A percentile compares a stretch with the other conserved stretches of the same genome.
These are phyloP conservation scores for Saguinus midas DNA, from an alignment of 2,113 vertebrate genomes.

Conservation along the genomic window DNA sequence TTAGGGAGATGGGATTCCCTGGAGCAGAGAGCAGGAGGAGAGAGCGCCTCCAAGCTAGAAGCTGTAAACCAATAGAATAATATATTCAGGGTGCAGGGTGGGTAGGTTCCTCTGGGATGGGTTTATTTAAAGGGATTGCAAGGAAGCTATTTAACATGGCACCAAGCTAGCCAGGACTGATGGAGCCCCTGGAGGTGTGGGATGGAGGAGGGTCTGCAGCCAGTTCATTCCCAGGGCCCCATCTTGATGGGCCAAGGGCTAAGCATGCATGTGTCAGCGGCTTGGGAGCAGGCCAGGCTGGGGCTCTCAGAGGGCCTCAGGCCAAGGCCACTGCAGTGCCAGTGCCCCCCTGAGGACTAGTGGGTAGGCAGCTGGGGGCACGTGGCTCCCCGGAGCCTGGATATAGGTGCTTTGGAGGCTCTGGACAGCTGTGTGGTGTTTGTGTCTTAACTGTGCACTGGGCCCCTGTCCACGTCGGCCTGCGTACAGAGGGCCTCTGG, in stretches of 20 bases:
- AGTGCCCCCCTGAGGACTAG: neutral
- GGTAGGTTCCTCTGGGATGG: conserved; percentile 47
- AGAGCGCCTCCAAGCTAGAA: neutral
- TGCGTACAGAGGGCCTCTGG: no score
- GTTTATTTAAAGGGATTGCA: conserved; percentile 63
- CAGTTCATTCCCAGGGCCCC: neutral
- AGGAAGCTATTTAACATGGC: conserved; percentile 54
- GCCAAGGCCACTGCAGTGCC: neutral
- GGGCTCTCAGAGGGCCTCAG: neutral
- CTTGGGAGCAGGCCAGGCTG: neutral
- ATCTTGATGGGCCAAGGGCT: neutral
- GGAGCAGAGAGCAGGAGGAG: neutral
- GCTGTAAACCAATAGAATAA: conserved; percentile 55
- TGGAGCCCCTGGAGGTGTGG: neutral
- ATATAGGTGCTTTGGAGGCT: conserved; percentile 63
- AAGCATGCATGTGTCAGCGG: neutral
- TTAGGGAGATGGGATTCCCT: conserved; percentile 6
- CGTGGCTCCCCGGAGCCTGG: neutral
- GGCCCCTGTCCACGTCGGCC: neutral
- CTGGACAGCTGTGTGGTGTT: conserved; percentile 23
- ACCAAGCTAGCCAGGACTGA: neutral
- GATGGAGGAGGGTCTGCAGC: neutral
- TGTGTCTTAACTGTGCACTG: neutral
- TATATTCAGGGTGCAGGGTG: conserved; percentile 50
- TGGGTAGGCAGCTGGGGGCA: neutral